Base-by-base conservation (phyloP, 2,888 invertebrate genomes). In the Ennomos erosarius region DNA sequence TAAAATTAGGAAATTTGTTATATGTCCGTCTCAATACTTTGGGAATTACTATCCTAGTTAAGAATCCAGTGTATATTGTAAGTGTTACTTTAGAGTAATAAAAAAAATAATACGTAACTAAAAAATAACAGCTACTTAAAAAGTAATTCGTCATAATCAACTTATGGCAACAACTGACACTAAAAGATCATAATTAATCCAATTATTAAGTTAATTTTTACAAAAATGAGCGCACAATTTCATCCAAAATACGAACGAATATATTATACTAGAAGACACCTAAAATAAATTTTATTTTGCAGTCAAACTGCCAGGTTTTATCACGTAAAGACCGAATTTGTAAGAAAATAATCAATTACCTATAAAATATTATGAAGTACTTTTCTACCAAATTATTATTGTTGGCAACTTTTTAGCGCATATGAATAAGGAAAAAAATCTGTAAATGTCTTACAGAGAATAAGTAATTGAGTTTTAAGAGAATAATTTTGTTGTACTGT, bases 21-120 rank as follows among this genome's bases (percentile, higher is more conserved):
- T 53, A 65, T 55, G 69, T 58, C 75, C 64, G 62, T 58, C 47
- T 55, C 59, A 58, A 64, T 65, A 65, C 62, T 73, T 75, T 78
- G 75, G 64, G 76, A 78, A 70, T 74, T 76, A 73, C 62, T 64
- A 55, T 59, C 56, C 42, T 68, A 65, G 61, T 70, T 64, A 65
- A 64, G 64, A 60, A 68, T 76, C 78, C 79, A 80, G 76, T 82
- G 79, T 79, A 78, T 74, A 71, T 72, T 67, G 53, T 78, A 78
- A 74, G 76, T 78, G 76, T 78, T 76, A 78, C 71, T 78, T 70
- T 70, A 70, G 71, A 67, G 69, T 78, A 75, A 75, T 71, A 65
- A 70, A 70, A 70, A 70, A 74, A 71, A 50, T 45, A 48, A 59
- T 78, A 71, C 70, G 73, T 65, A 70, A 74, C 70, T 62, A 68